A percentile compares a stretch with the other conserved stretches of the same genome.
These are phyloP conservation scores for Phyllopteryx taeniolatus DNA, from an alignment of 2,113 vertebrate genomes.

Conservation along the genomic window DNA sequence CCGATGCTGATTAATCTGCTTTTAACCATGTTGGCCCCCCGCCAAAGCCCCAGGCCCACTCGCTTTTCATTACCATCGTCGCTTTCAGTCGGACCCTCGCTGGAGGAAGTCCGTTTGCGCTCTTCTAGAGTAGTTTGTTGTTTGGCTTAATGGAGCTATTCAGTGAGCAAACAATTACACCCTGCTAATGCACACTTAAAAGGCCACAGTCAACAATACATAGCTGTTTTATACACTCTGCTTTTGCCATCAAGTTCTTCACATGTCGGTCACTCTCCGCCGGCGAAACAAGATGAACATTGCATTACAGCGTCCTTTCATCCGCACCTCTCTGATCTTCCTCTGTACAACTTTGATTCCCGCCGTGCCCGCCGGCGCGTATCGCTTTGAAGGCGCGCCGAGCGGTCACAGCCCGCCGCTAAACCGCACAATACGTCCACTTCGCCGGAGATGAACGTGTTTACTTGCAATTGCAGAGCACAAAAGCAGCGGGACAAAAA, in stretches of 20 bases:
- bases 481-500: neutral
- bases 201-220: neutral
- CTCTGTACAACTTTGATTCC: conserved; percentile 36
- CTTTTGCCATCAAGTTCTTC: conserved; percentile 6
- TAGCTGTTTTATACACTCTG: neutral
- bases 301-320: conserved; percentile 65
- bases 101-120: conserved; percentile 31
- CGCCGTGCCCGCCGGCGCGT: conserved; percentile 13
- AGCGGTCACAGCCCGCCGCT: conserved; percentile 33
- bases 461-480: neutral
- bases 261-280: conserved; percentile 31
- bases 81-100: conserved; percentile 53
- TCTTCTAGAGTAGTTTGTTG: neutral
- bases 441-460: conserved; percentile 17
- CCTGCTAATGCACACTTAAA: neutral
- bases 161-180: neutral
- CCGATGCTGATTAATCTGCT: conserved; percentile 71
- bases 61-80: conserved; percentile 38
- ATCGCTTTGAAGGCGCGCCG: conserved; percentile 26
- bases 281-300: conserved; percentile 55
- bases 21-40: conserved; percentile 62
- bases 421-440: conserved; percentile 33
- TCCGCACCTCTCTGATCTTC: conserved; percentile 50
- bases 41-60: conserved; percentile 56
- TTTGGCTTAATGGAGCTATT: conserved; percentile 2